A percentile compares a stretch with the other conserved stretches of the same genome.
Evolutionary conservation across 92 coral and sea anemone genomes (phyloP).

Genomic region (Actinostola sp.): DNA sequence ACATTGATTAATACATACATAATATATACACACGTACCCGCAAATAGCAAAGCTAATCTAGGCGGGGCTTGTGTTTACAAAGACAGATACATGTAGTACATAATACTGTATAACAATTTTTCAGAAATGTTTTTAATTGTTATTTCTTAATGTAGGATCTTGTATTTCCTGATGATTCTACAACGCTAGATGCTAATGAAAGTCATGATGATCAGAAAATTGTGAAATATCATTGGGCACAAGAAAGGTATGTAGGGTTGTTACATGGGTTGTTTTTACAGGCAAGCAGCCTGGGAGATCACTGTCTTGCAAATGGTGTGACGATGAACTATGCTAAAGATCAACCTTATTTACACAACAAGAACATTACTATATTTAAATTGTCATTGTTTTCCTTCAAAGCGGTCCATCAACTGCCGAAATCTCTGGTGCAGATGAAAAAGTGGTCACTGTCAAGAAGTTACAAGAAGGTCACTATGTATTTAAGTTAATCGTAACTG

Average conservation of each 20-base stretch:
- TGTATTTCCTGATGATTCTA: constrained; percentile 93
- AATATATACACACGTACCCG: no score
- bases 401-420: constrained; percentile 91
- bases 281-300: not conserved
- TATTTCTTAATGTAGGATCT: constrained; percentile 59
- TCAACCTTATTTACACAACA: not conserved
- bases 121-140: not conserved
- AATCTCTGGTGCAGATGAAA: constrained; percentile 80
- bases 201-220: constrained; percentile 96
- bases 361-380: not conserved
- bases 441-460: constrained; percentile 76
- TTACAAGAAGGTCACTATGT: constrained; percentile 91
- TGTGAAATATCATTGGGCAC: constrained; percentile 86
- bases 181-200: constrained; percentile 88
- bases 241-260: constrained; percentile 79
- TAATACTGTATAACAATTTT: no score
- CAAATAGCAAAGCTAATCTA: no score
- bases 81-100: no score
- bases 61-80: no score
- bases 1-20: no score
- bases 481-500: constrained; percentile 92
- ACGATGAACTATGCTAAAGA: no score
- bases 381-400: not conserved
- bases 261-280: not conserved
- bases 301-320: no score